Percentiles rank a stretch among this genome's conserved stretches.
These are phyloP conservation scores for Nibea coibor DNA, from an alignment of 2,113 vertebrate species.

Conservation along the genomic window DNA sequence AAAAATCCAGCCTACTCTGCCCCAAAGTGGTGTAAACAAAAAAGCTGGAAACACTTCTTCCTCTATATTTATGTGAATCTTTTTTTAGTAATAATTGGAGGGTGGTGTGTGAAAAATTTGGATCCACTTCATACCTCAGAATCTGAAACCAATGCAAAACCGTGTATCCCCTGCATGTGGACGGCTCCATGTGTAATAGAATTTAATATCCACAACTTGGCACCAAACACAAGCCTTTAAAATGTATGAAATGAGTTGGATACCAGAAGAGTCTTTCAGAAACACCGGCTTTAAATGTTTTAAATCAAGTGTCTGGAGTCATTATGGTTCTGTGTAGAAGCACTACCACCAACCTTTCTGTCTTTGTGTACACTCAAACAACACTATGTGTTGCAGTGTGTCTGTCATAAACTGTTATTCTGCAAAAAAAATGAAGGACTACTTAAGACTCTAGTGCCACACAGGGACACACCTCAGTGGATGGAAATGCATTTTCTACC, in stretches of 20 bases:
- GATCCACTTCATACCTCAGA: constrained; percentile 19
- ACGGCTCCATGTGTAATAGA: neutral
- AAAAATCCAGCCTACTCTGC: neutral
- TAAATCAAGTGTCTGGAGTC: constrained; percentile 6
- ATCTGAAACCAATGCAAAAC: constrained; percentile 6
- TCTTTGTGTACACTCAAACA: neutral
- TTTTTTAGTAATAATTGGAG: constrained; percentile 9
- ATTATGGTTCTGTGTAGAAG: neutral
- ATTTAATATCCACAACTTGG: constrained; percentile 1
- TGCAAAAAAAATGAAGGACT: neutral
- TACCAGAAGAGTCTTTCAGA: neutral
- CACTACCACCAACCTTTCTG: neutral
- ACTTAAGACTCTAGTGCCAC: constrained; percentile 2
- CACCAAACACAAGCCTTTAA: neutral
- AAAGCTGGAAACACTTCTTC: neutral
- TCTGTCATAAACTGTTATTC: constrained; percentile 18
- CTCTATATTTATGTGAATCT: neutral
- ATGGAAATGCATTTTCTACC: constrained; percentile 4
- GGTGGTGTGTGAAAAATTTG: constrained; percentile 9
- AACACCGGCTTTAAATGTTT: neutral
- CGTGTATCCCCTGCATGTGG: constrained; percentile 2
- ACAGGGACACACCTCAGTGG: neutral
- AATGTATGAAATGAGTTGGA: constrained; percentile 2
- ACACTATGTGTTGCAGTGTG: neutral
- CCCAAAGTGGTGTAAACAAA: neutral